These are phyloP conservation scores for Ailurus styani DNA, from an alignment of 2,113 vertebrate genomes.

Conservation along the genomic window DNA sequence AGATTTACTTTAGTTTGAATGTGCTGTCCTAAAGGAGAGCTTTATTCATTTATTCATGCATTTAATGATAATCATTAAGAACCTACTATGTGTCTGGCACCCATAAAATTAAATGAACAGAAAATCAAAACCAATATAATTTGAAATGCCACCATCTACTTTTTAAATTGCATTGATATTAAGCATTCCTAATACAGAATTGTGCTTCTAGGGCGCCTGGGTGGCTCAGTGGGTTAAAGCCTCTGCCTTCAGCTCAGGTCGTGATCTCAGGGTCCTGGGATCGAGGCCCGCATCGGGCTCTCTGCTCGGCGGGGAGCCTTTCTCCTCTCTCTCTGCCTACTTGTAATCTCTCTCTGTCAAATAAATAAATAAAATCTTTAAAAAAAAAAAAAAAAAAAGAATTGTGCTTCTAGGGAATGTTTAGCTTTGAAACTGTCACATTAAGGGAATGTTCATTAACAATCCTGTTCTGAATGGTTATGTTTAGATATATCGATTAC, in stretches of 20 bases:
- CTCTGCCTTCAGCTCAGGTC: too few relatives aligned
- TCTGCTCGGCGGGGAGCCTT: too few relatives aligned
- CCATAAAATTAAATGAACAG: conserved; percentile 38
- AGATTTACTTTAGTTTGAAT: conserved; percentile 11
- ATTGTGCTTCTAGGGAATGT: neutral
- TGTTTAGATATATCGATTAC: conserved; percentile 43
- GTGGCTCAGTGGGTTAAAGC: too few relatives aligned
- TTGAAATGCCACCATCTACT: conserved; percentile 19
- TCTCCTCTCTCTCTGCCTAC: too few relatives aligned
- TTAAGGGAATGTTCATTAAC: conserved; percentile 31
- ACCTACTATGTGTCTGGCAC: neutral
- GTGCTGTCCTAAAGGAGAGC: neutral
- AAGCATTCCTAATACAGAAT: conserved; percentile 29
- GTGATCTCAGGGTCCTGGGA: too few relatives aligned
- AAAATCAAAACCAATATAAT: conserved; percentile 32
- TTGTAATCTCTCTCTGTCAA: too few relatives aligned
- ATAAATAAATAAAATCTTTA: too few relatives aligned
- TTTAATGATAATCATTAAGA: conserved; percentile 1
- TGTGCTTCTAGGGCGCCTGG: neutral
- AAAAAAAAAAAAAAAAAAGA: too few relatives aligned
- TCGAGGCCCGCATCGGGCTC: too few relatives aligned
- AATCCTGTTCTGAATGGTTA: conserved; percentile 19
- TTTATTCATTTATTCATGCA: conserved; percentile 10
- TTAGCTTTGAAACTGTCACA: conserved; percentile 42
- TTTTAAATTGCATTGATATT: conserved; percentile 42